These are phyloP conservation scores for Oikopleura dioica DNA, from an alignment of 23 tunicate species.

Conservation along the genomic window DNA sequence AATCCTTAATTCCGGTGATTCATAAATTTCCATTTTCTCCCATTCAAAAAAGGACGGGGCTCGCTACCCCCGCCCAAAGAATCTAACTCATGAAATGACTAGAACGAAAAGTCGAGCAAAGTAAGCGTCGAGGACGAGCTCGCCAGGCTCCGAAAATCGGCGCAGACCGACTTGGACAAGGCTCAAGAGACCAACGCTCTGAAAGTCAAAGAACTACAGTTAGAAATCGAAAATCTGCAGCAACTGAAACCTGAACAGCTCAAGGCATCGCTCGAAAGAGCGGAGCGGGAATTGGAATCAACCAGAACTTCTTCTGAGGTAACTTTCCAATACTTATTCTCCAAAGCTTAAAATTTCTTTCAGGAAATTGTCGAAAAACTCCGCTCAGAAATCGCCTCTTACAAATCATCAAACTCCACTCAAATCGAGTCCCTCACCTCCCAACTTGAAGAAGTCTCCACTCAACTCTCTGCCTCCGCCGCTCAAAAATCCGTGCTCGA, in stretches of 20 bases:
- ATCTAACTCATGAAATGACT: background rate
- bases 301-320: background rate
- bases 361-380: too few species aligned
- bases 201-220: background rate
- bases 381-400: too few species aligned
- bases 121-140: conserved; percentile 5
- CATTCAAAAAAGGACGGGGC: too few species aligned
- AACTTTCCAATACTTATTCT: too few species aligned
- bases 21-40: too few species aligned
- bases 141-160: background rate
- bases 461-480: too few species aligned
- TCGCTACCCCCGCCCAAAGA: background rate
- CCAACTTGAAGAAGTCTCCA: too few species aligned
- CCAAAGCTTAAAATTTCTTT: too few species aligned
- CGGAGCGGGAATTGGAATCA: background rate
- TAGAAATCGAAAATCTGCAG: background rate
- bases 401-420: too few species aligned
- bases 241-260: conserved; percentile 1
- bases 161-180: background rate
- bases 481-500: too few species aligned
- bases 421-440: too few species aligned
- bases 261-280: background rate
- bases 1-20: too few species aligned
- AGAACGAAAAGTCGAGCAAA: background rate
- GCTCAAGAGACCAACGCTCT: background rate